Evolutionary conservation across 2,797 vertebrate genomes (phyloP), one percentile per base, ranked within the genome.

Genomic region (Onychomys torridus): DNA sequence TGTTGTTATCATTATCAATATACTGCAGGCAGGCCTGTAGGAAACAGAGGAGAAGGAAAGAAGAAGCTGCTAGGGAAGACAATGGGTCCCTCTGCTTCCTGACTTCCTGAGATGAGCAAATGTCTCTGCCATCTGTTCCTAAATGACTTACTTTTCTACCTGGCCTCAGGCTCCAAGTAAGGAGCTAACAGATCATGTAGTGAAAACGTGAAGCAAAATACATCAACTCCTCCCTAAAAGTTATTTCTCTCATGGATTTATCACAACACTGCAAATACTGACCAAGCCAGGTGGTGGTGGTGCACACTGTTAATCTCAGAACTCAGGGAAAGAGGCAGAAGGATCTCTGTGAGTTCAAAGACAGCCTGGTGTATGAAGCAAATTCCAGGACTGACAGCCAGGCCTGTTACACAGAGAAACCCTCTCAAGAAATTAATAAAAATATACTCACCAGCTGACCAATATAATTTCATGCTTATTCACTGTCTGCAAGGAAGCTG

Each of bases 11-110:
- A 32, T 4, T 5, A 9, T 76, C 27, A 55, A 57, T 6, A 40
- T 37, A 25, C 6, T 37, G 21, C 1, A 37, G 14, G 9, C 5
- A 21, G 23, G n/a, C 3, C 55, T 6, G 5, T 29, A 1, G 13
- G 63, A 25, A 25, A 69, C 32, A 52, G 9, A 67, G 19, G 3
- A 67, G 6, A 67, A 69, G 11, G 21, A 14, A 29, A 40, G 12
- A 37, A 6, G n/a, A 55, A 3, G 34, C 78, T 52, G 16, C 19
- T 32, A 65, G 17, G 10, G 17, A 59, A 32, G 43, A 3, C 1
- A 25, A 43, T 13, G 8, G 2, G 11, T 29, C 13, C 43, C 29
- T 69, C 40, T 34, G 16, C 25, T 43, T 86, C 37, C 11, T 52
- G n/a, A 5, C 32, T 55, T 12, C 12, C 16, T 5, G 10, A 52